phyloP scores from a whole-genome alignment of 2,797 vertebrate species.

The Alfaro cultratus region DNA sequence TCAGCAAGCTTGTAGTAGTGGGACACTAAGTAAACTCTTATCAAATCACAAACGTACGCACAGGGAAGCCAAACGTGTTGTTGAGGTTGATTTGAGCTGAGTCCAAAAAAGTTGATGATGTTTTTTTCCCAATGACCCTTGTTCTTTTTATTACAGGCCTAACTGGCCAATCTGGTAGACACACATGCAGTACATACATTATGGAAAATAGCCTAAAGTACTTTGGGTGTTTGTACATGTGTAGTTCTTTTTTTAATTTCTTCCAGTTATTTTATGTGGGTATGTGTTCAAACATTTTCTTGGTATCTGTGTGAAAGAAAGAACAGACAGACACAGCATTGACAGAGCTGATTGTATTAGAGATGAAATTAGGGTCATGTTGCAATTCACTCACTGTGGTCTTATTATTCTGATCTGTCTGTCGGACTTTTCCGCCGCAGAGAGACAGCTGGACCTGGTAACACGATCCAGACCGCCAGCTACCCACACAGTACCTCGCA shows the following conservation, averaged over 20 bases:
- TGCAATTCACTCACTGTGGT: slow-evolving; percentile 59
- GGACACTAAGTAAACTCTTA: slow-evolving; percentile 40
- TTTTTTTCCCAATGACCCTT: slow-evolving; percentile 55
- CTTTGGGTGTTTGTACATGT: slow-evolving; percentile 14
- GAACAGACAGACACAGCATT: slow-evolving; percentile 59
- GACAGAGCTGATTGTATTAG: slow-evolving; percentile 73
- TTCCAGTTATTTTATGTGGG: not conserved
- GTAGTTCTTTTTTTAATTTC: slow-evolving; percentile 23
- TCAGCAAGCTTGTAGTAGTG: slow-evolving; percentile 45
- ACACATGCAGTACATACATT: slow-evolving; percentile 23
- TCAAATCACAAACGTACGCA: slow-evolving; percentile 19
- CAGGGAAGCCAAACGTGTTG: slow-evolving; percentile 39
- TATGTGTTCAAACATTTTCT: slow-evolving; percentile 1
- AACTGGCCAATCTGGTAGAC: slow-evolving; percentile 57
- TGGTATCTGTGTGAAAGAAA: slow-evolving; percentile 53
- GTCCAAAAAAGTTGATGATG: slow-evolving; percentile 46
- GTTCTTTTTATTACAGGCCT: slow-evolving; percentile 50
- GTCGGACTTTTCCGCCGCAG: slow-evolving; percentile 65
- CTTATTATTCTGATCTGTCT: slow-evolving; percentile 71
- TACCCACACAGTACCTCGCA: slow-evolving; percentile 59
- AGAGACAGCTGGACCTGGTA: slow-evolving; percentile 76
- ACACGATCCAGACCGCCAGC: slow-evolving; percentile 70
- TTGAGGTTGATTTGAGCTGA: slow-evolving; percentile 38
- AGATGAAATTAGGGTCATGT: slow-evolving; percentile 69
- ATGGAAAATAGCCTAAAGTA: slow-evolving; percentile 51